A percentile compares a stretch with the other conserved stretches of the same genome.
These are phyloP conservation scores for Gisinianus flammeolus DNA, from an alignment of 2,888 invertebrate genomes.

Conservation along the genomic window DNA sequence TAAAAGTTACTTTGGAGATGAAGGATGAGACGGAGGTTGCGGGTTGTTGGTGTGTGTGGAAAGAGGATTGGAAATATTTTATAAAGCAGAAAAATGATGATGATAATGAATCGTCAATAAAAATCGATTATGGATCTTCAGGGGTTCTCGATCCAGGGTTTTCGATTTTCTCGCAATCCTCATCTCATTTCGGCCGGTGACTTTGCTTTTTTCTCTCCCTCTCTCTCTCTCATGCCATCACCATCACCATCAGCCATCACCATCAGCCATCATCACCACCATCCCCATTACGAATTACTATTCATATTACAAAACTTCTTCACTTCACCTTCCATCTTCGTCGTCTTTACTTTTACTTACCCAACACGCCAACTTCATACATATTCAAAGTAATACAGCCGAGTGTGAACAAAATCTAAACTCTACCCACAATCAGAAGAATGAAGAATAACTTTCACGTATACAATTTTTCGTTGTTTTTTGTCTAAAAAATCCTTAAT, in stretches of 20 bases:
- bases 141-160: slow-evolving; percentile 47
- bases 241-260: background rate
- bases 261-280: background rate
- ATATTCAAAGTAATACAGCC: no score
- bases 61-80: slow-evolving; percentile 13
- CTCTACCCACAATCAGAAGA: no score
- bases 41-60: no score
- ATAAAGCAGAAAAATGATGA: slow-evolving; percentile 15
- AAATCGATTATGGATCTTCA: slow-evolving; percentile 55
- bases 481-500: no score
- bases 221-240: background rate
- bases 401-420: no score
- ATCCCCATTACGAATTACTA: background rate
- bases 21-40: background rate
- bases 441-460: no score
- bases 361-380: no score
- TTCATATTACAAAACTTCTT: background rate
- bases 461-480: no score
- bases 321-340: background rate
- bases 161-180: slow-evolving; percentile 37
- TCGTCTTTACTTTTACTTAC: background rate
- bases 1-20: background rate
- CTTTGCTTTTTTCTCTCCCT: slow-evolving; percentile 37
- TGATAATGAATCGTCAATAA: slow-evolving; percentile 59
- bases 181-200: slow-evolving; percentile 53